Conservation (phyloP, 2,113 vertebrate genomes). For the Coreoperca whiteheadi region DNA sequence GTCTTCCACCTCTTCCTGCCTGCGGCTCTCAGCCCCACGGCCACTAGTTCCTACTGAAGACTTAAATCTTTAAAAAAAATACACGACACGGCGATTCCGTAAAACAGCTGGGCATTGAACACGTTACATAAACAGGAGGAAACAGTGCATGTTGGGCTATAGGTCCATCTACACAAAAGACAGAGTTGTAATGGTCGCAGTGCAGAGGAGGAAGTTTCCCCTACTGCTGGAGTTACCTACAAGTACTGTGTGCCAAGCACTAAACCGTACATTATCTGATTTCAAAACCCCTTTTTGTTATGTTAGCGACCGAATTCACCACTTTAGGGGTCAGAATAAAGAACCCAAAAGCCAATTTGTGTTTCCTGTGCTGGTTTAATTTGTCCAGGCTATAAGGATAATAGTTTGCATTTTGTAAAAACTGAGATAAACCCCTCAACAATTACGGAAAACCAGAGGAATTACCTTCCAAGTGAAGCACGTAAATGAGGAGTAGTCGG, state of each 20-base stretch:
- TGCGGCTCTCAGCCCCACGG: neutral
- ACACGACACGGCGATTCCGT: too few relatives aligned
- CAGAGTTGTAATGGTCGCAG: neutral
- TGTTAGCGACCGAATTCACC: neutral
- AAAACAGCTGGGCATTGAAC: too few relatives aligned
- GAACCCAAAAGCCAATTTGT: neutral
- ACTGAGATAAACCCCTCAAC: neutral
- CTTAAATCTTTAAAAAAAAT: too few relatives aligned
- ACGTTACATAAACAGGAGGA: neutral
- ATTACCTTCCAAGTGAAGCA: conserved; percentile 45
- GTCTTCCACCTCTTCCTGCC: neutral
- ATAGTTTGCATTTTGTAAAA: neutral
- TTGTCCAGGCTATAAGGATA: neutral
- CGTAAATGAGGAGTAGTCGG: conserved; percentile 8
- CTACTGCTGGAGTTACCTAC: too few relatives aligned
- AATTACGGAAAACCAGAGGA: neutral
- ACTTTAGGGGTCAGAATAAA: neutral
- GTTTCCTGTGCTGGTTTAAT: neutral
- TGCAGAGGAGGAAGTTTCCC: too few relatives aligned
- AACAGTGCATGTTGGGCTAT: neutral
- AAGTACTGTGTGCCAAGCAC: too few relatives aligned
- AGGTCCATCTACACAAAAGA: neutral
- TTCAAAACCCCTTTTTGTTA: neutral
- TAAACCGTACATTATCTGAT: too few relatives aligned
- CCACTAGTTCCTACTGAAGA: too few relatives aligned